Conservation (phyloP, 2,113 vertebrate species). For the Serinus canaria region DNA sequence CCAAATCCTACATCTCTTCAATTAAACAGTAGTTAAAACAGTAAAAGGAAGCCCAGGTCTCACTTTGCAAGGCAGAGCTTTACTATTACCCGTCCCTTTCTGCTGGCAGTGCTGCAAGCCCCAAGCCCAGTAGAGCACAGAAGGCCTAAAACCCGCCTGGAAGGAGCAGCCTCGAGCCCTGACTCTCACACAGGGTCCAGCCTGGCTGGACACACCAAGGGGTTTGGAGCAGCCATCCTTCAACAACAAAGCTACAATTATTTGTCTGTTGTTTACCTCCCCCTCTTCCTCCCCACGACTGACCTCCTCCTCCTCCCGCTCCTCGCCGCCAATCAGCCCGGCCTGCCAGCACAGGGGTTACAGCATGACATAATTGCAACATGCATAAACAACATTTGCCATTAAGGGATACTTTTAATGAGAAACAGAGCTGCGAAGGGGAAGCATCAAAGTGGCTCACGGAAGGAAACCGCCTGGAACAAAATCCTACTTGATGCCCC, state of each 20-base stretch:
- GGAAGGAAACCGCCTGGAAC: conserved; percentile 85
- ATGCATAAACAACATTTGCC: conserved; percentile 78
- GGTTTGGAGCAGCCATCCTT: not conserved
- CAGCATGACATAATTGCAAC: conserved; percentile 78
- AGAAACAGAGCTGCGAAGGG: conserved; percentile 80
- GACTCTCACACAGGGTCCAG: not conserved
- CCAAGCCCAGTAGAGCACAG: not conserved
- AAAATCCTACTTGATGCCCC: conserved; percentile 85
- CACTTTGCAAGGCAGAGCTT: not conserved
- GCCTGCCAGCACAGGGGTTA: conserved; percentile 62
- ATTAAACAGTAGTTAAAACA: not conserved
- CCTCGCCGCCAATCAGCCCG: conserved; percentile 26
- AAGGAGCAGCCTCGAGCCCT: not conserved
- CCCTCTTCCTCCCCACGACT: not conserved
- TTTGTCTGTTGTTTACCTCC: not conserved
- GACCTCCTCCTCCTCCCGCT: conserved; percentile 10
- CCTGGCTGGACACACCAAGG: not conserved
- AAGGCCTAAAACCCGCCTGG: not conserved
- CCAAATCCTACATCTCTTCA: not conserved
- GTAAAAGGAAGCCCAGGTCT: not conserved
- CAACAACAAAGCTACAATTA: not conserved
- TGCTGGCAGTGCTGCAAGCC: not conserved
- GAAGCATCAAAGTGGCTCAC: conserved; percentile 83
- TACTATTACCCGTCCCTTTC: not conserved
- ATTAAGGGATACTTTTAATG: conserved; percentile 83